These are phyloP conservation scores for Aphrophora alni DNA, from an alignment of 2,888 invertebrate genomes.

Conservation along the genomic window DNA sequence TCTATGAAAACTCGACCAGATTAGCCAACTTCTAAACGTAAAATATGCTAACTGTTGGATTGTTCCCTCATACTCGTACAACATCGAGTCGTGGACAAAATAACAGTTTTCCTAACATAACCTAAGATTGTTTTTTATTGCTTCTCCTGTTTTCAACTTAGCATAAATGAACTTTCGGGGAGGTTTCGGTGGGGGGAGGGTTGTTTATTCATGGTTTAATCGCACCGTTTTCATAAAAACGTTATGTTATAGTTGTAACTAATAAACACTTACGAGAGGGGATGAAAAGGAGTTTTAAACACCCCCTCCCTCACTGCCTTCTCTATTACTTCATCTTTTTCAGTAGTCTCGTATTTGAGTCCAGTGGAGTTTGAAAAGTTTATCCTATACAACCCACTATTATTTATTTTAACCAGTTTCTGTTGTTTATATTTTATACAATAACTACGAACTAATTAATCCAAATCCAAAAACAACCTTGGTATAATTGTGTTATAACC, in stretches of 20 bases:
- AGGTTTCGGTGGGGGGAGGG: not conserved
- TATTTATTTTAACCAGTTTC: too few relatives aligned
- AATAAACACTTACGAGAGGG: not conserved
- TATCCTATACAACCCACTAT: too few relatives aligned
- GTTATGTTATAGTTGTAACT: not conserved
- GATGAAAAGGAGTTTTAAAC: not conserved
- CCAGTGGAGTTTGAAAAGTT: not conserved
- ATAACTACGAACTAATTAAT: too few relatives aligned
- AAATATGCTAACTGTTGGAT: not conserved
- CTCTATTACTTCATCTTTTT: not conserved
- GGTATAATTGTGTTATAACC: too few relatives aligned
- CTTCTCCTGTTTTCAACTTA: too few relatives aligned
- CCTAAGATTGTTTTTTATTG: too few relatives aligned
- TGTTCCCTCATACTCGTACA: not conserved
- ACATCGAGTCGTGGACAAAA: not conserved
- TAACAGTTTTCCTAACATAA: not conserved
- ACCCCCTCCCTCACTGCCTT: not conserved
- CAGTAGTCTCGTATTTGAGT: not conserved
- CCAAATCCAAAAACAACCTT: too few relatives aligned
- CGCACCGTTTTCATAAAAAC: not conserved
- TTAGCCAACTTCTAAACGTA: not conserved
- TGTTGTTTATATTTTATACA: too few relatives aligned
- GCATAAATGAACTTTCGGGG: not conserved
- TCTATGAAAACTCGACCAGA: not conserved
- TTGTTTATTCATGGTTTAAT: not conserved